phyloP scores from a whole-genome alignment of 2,888 invertebrate genomes.

The Agrilus biguttatus region DNA sequence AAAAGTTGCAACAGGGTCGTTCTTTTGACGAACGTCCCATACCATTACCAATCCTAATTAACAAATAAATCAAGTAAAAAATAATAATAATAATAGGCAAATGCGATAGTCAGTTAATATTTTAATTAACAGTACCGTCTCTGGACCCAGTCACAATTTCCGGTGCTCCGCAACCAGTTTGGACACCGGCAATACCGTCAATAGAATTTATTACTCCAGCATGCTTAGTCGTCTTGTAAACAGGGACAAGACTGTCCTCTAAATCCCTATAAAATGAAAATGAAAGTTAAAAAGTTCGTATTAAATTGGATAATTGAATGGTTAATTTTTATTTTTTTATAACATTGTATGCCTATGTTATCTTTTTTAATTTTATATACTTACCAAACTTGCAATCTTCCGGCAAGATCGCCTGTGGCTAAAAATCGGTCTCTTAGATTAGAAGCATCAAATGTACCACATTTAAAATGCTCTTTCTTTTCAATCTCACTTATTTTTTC shows the following conservation, averaged over 20 bases:
- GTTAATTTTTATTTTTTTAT: too few relatives aligned
- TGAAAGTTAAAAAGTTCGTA: too few relatives aligned
- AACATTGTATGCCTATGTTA: too few relatives aligned
- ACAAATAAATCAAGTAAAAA: neutral
- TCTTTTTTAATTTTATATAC: slow-evolving; percentile 11
- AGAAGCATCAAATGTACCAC: slow-evolving; percentile 86
- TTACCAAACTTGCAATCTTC: slow-evolving; percentile 71
- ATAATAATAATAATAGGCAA: neutral
- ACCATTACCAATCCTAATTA: slow-evolving; percentile 68
- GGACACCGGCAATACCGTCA: slow-evolving; percentile 77
- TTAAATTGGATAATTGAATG: too few relatives aligned
- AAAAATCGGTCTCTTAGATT: slow-evolving; percentile 64
- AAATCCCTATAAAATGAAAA: slow-evolving; percentile 49
- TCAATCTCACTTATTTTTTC: slow-evolving; percentile 58
- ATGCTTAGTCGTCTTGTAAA: slow-evolving; percentile 70
- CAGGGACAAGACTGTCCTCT: slow-evolving; percentile 53
- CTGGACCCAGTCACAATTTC: slow-evolving; percentile 89
- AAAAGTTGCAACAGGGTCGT: slow-evolving; percentile 80
- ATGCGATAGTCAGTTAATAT: neutral
- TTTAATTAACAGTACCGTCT: slow-evolving; percentile 50
- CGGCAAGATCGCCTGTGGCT: slow-evolving; percentile 84
- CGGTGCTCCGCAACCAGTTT: slow-evolving; percentile 76
- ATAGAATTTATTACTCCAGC: slow-evolving; percentile 78
- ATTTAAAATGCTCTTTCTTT: slow-evolving; percentile 77
- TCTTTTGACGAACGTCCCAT: slow-evolving; percentile 88